Evolutionary conservation across 2,113 vertebrate genomes (phyloP), one percentile per base, ranked within the genome.

Genomic region (Acinonyx jubatus): DNA sequence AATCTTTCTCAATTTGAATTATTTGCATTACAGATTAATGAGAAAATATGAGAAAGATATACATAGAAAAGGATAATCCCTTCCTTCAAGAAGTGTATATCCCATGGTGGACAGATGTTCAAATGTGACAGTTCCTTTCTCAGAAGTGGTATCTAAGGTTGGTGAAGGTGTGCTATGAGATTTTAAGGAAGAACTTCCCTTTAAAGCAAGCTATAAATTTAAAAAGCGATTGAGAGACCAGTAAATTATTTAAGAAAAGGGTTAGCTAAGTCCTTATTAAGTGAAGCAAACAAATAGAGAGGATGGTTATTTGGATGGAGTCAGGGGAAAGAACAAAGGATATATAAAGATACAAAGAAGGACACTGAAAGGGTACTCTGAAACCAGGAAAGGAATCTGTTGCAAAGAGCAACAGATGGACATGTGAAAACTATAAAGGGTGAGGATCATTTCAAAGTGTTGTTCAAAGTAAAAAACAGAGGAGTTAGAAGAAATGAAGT

Each of bases 341-440:
- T 96, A 94, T 94, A 97, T 97, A 92, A 97, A 92, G 87, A 96
- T 41, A 73, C n/a, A 66, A 9, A 92, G 45, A 96, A 95, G 69
- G 96, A 83, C 79, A 89, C 1, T 38, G 45, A 85, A 91, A 82
- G 69, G 88, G n/a, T 76, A 16, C 41, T 95, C 76, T 78, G 92
- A 91, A 85, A 88, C 29, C 52, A 66, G 85, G 85, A 88, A 96
- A 84, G 52, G 66, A 96, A 94, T 97, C 74, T 97, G 76, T 61
- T 91, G 74, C 87, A 97, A 97, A 97, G 80, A 97, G 79, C 90
- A 98, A 86, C 91, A 96, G 88, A 97, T 96, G 91, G 95, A 81
- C 93, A 91, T 94, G 81, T 91, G 89, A 92, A 95, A 96, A 93
- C 76, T 84, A 45, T 89, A 96, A 98, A 98, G 84, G 85, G 36